These are phyloP conservation scores for Drosophila albomicans DNA, from an alignment of 1,140 invertebrate genomes.

Conservation along the genomic window DNA sequence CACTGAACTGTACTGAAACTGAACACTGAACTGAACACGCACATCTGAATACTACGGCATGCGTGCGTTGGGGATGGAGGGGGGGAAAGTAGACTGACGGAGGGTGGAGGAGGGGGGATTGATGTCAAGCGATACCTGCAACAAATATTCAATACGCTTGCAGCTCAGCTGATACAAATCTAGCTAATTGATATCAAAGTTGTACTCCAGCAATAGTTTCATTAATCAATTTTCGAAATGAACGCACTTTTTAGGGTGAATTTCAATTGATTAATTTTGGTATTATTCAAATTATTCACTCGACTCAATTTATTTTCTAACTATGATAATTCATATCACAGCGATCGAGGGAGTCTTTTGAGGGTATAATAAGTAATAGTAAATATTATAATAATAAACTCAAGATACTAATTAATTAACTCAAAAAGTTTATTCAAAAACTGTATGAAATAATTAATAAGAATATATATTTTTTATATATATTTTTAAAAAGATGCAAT, in stretches of 20 bases:
- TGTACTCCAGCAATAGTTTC: background rate
- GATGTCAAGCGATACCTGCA: background rate
- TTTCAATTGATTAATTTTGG: background rate
- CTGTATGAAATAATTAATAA: too few species aligned
- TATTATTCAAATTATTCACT: too few species aligned
- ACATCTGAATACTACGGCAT: constrained; percentile 10
- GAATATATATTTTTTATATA: too few species aligned
- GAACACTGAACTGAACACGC: constrained; percentile 20
- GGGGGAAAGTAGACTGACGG: too few species aligned
- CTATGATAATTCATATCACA: too few species aligned
- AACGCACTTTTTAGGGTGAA: background rate
- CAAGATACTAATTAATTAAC: too few species aligned
- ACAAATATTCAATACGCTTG: constrained; percentile 11
- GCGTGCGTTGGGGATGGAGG: background rate
- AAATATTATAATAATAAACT: too few species aligned
- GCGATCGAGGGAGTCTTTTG: too few species aligned
- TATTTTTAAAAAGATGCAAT: too few species aligned
- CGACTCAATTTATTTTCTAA: too few species aligned
- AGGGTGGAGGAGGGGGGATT: background rate
- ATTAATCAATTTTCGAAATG: background rate
- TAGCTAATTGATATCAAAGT: background rate
- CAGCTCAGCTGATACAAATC: background rate
- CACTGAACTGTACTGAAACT: constrained; percentile 1
- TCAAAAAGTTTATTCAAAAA: too few species aligned
- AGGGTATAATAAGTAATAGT: too few species aligned